These are phyloP conservation scores for Trilocha varians DNA, from an alignment of 2,888 invertebrate species.

Conservation along the genomic window DNA sequence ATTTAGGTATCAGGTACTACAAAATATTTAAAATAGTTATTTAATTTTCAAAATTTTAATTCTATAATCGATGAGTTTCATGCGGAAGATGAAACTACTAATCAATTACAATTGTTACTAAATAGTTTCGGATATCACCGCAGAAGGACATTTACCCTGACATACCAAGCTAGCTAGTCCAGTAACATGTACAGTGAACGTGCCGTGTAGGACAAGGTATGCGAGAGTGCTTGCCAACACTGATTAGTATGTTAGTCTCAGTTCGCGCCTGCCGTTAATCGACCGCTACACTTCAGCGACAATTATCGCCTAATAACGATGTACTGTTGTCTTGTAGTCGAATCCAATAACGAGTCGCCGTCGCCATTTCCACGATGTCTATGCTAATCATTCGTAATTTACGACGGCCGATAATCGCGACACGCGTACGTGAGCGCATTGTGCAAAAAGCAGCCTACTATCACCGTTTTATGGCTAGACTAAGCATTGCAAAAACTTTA, in stretches of 20 bases:
- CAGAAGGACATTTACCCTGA: no score
- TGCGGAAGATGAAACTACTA: no score
- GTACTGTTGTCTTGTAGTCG: slow-evolving; percentile 49
- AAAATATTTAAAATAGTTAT: no score
- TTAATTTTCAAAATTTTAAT: no score
- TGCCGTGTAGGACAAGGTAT: slow-evolving; percentile 19
- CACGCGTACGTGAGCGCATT: slow-evolving; percentile 64
- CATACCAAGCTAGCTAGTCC: no score
- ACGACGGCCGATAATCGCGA: slow-evolving; percentile 68
- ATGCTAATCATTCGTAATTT: slow-evolving; percentile 68
- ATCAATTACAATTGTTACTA: no score
- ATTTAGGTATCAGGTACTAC: no score
- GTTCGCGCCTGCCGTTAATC: slow-evolving; percentile 58
- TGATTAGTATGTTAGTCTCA: slow-evolving; percentile 46
- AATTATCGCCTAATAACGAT: slow-evolving; percentile 67
- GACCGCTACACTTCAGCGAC: slow-evolving; percentile 59
- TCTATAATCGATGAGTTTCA: no score
- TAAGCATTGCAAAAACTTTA: not conserved
- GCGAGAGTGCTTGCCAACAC: slow-evolving; percentile 26
- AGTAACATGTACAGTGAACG: slow-evolving; percentile 5
- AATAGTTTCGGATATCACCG: no score
- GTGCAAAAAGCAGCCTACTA: slow-evolving; percentile 40
- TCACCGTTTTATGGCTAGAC: not conserved
- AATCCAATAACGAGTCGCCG: slow-evolving; percentile 56
- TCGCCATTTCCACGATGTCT: slow-evolving; percentile 56